Base-by-base conservation (phyloP, 2,888 invertebrate species). In the Acrobasis repandana region DNA sequence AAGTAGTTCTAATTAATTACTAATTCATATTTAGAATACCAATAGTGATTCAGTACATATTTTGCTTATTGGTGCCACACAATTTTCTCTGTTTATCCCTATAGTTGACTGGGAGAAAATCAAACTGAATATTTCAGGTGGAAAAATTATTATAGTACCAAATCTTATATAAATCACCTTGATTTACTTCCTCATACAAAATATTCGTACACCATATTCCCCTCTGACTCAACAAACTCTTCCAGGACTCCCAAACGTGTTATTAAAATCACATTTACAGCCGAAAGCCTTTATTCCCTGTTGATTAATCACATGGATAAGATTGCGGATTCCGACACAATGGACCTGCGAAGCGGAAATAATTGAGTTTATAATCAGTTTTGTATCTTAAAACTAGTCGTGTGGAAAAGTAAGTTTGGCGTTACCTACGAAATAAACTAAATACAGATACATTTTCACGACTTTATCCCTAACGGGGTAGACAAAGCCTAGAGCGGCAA, bases 271-370 rank as follows among this genome's bases (percentile, higher is more conserved):
- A 54, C 54, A 54, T 34, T 16, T 43, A 14, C 51, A 51, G 33
- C 51, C 20, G n/a, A 34, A 15, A 46, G 10, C 46, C 28, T 46
- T 46, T 18, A 46, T 56, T 47, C 46, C 38, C 43, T 8, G 66
- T 54, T 58, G 74, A 75, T 74, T 65, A 56, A 56, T 57, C n/a
- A 58, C 38, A 56, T 60, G 66, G 75, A 75, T 72, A 74, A 70
- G 62, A 66, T 57, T 64, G 64, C 63, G 65, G 65, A 71, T 71
- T 73, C 67, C 68, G 63, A 56, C 48, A 74, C 75, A 75, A 76
- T 71, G 51, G 71, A 61, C 16, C 60, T 62, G 65, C 64, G 64
- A 69, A 65, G 73, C 72, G 77, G 72, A 77, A 74, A 76, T 70
- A 75, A 76, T 71, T 64, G 72, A 54, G 61, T 67, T 66, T 58